Evolutionary conservation across 1,140 invertebrate species (phyloP).

Genomic region (Eupeodes corollae): DNA sequence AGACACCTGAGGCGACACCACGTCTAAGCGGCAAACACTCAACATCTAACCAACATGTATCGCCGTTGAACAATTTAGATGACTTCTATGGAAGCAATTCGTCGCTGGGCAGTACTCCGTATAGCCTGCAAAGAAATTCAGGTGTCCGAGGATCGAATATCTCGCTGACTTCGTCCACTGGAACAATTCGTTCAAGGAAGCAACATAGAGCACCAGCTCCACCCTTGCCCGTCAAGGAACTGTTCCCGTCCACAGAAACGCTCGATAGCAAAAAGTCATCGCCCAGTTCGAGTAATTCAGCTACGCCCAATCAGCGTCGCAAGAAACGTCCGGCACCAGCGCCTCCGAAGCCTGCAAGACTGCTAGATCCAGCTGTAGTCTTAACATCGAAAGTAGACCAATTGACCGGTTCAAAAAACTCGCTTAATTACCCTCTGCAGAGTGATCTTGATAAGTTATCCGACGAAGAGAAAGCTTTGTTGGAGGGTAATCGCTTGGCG

Average conservation of each 20-base stretch:
- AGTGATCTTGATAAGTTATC: constrained; percentile 12
- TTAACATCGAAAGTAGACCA: neutral
- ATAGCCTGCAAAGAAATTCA: constrained; percentile 12
- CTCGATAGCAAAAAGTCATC: constrained; percentile 38
- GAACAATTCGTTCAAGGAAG: constrained; percentile 32
- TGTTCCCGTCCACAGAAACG: constrained; percentile 12
- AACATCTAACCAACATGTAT: constrained; percentile 1
- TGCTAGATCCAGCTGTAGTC: constrained; percentile 6
- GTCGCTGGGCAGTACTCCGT: constrained; percentile 8
- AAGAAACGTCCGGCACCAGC: constrained; percentile 60
- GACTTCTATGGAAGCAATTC: constrained; percentile 12
- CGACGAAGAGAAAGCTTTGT: constrained; percentile 17
- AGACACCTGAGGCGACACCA: constrained; percentile 38
- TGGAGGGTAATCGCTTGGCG: constrained; percentile 13
- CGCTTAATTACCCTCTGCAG: constrained; percentile 15
- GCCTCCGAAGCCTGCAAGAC: constrained; percentile 40
- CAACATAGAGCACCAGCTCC: constrained; percentile 34
- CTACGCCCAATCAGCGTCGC: constrained; percentile 35
- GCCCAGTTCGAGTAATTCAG: constrained; percentile 13
- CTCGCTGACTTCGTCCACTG: constrained; percentile 17
- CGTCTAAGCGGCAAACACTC: constrained; percentile 6
- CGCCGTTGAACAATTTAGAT: constrained; percentile 9
- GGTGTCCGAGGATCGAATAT: constrained; percentile 18
- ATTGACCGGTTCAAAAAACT: constrained; percentile 12
- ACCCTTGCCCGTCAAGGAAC: constrained; percentile 12